phyloP scores from a whole-genome alignment of 2,888 invertebrate genomes.

The Apeira syringaria region DNA sequence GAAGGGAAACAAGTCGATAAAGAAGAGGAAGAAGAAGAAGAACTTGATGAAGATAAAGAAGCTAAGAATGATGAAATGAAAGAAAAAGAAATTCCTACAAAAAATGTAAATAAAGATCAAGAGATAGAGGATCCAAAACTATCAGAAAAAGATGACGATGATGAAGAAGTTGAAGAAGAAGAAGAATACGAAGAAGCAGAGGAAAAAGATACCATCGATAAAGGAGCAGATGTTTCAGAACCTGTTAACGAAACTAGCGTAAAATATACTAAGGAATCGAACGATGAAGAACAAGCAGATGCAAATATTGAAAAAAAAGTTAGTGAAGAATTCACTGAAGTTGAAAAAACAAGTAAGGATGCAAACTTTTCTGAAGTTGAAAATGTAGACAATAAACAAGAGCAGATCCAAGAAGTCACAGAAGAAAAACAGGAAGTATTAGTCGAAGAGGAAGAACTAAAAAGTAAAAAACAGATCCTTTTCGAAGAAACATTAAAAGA shows the following conservation, averaged over 20 bases:
- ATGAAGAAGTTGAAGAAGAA: slow-evolving; percentile 32
- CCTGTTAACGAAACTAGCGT: slow-evolving; percentile 26
- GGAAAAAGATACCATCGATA: slow-evolving; percentile 20
- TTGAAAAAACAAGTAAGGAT: background rate
- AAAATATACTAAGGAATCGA: slow-evolving; percentile 30
- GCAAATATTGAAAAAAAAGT: slow-evolving; percentile 11
- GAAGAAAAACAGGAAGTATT: slow-evolving; percentile 31
- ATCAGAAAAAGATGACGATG: slow-evolving; percentile 38
- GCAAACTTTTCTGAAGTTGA: slow-evolving; percentile 15
- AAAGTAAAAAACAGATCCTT: slow-evolving; percentile 29
- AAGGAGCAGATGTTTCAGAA: slow-evolving; percentile 1
- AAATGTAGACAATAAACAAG: slow-evolving; percentile 21
- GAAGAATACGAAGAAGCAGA: slow-evolving; percentile 35
- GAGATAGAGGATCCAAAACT: slow-evolving; percentile 10
- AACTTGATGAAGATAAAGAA: too few species aligned
- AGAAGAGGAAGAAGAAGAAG: too few species aligned
- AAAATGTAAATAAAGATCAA: slow-evolving; percentile 2
- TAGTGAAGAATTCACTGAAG: slow-evolving; percentile 21
- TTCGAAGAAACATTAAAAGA: slow-evolving; percentile 32
- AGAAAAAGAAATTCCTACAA: too few species aligned
- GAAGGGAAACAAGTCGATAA: slow-evolving; percentile 18
- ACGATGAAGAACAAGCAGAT: slow-evolving; percentile 13
- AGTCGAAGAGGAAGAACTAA: slow-evolving; percentile 29
- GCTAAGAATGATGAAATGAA: too few species aligned
- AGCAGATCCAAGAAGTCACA: slow-evolving; percentile 27